Evolutionary conservation across 2,113 vertebrate species (phyloP).

Genomic region (Callaeas wilsoni): DNA sequence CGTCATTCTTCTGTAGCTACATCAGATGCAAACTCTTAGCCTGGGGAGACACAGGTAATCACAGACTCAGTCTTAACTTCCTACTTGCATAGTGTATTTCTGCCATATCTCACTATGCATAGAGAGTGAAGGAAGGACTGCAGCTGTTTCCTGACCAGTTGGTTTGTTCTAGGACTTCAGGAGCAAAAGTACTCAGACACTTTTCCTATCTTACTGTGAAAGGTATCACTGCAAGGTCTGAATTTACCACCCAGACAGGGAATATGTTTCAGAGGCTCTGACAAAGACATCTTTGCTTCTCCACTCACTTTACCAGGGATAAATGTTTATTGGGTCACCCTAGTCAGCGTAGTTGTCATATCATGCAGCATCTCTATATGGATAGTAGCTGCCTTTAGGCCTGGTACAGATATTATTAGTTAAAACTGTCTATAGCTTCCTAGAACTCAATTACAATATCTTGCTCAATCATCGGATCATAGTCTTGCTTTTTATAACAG

Average conservation of each 20-base stretch:
- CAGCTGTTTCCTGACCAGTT: not conserved
- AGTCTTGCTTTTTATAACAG: not conserved
- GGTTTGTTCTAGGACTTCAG: not conserved
- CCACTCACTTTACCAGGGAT: not conserved
- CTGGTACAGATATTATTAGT: not conserved
- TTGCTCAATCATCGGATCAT: not conserved
- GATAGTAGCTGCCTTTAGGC: not conserved
- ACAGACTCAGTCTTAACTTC: conserved; percentile 14
- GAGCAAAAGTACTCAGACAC: not conserved
- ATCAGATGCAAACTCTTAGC: not conserved
- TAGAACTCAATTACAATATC: not conserved
- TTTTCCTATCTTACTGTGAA: not conserved
- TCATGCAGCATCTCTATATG: not conserved
- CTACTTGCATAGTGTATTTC: not conserved
- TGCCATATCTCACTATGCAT: not conserved
- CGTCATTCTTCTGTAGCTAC: not conserved
- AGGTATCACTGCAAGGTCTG: not conserved
- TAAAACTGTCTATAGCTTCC: not conserved
- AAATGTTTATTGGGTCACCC: not conserved
- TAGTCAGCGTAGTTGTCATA: accelerated
- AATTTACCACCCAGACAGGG: not conserved
- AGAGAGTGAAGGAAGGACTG: not conserved
- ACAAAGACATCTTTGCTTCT: not conserved
- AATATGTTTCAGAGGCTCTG: not conserved
- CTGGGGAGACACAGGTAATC: not conserved